Percentiles rank a stretch among this genome's conserved stretches.
phyloP scores from a whole-genome alignment of 1,140 invertebrate genomes.

The Rhopalosiphum padi region DNA sequence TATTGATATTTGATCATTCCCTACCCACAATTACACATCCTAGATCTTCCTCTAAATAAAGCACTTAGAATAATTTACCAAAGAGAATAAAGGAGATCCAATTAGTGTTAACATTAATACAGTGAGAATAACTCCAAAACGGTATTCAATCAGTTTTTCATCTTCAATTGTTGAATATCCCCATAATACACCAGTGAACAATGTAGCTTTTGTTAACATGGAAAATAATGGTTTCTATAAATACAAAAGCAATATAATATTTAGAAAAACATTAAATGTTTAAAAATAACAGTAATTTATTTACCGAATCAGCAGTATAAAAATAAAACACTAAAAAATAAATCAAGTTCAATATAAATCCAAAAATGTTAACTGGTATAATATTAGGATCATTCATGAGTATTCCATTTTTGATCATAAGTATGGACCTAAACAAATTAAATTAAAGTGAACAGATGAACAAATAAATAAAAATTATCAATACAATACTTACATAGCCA shows the following conservation, averaged over 20 bases:
- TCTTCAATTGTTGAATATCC: slow-evolving; percentile 72
- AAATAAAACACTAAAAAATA: slow-evolving; percentile 73
- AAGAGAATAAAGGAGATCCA: slow-evolving; percentile 73
- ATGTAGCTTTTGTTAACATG: slow-evolving; percentile 65
- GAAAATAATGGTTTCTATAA: slow-evolving; percentile 64
- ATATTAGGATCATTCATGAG: slow-evolving; percentile 75
- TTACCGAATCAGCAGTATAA: slow-evolving; percentile 69
- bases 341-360: slow-evolving; percentile 70
- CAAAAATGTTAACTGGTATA: slow-evolving; percentile 77
- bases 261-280: neutral
- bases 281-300: slow-evolving; percentile 9
- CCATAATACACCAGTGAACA: slow-evolving; percentile 69
- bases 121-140: slow-evolving; percentile 76
- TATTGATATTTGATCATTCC: too few species aligned
- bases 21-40: too few species aligned
- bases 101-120: slow-evolving; percentile 73
- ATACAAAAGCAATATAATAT: slow-evolving; percentile 47
- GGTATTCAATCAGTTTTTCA: slow-evolving; percentile 70
- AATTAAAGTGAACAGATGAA: slow-evolving; percentile 11
- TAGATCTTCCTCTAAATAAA: neutral
- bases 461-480: slow-evolving; percentile 1
- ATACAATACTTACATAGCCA: slow-evolving; percentile 73
- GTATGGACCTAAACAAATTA: slow-evolving; percentile 67
- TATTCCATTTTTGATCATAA: slow-evolving; percentile 76
- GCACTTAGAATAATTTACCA: slow-evolving; percentile 68